Conservation (phyloP, 2,888 invertebrate species). For the Parapristionchus giblindavisi region DNA sequence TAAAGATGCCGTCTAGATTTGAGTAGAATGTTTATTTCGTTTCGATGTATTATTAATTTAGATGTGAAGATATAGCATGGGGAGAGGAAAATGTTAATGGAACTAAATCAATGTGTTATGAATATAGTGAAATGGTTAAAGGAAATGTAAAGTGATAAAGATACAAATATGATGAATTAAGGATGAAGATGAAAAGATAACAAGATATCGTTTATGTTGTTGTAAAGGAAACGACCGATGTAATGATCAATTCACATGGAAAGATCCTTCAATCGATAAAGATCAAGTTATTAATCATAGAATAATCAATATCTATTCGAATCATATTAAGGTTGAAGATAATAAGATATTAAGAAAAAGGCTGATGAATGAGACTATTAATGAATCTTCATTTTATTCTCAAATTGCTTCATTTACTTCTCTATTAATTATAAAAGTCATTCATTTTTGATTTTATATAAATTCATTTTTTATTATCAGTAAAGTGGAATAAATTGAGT, state of each 20-base stretch:
- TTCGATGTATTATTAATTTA: neutral
- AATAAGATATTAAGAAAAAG: neutral
- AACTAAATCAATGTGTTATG: neutral
- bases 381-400: neutral
- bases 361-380: neutral
- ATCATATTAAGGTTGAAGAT: neutral
- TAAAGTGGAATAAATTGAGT: no score
- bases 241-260: slow-evolving; percentile 28
- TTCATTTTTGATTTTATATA: no score
- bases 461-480: no score
- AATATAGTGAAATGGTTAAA: neutral
- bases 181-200: neutral
- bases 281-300: neutral
- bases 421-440: neutral
- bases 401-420: neutral
- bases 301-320: neutral
- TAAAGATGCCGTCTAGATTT: neutral
- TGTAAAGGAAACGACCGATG: slow-evolving; percentile 33
- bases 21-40: neutral
- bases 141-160: neutral
- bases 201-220: slow-evolving; percentile 3
- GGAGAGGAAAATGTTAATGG: slow-evolving; percentile 14
- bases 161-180: slow-evolving; percentile 1
- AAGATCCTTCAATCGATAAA: neutral
- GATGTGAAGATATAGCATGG: slow-evolving; percentile 27